Percentiles rank a stretch among this genome's conserved stretches.
Evolutionary conservation across 1,140 invertebrate genomes (phyloP).

Genomic region (Adelges cooleyi): DNA sequence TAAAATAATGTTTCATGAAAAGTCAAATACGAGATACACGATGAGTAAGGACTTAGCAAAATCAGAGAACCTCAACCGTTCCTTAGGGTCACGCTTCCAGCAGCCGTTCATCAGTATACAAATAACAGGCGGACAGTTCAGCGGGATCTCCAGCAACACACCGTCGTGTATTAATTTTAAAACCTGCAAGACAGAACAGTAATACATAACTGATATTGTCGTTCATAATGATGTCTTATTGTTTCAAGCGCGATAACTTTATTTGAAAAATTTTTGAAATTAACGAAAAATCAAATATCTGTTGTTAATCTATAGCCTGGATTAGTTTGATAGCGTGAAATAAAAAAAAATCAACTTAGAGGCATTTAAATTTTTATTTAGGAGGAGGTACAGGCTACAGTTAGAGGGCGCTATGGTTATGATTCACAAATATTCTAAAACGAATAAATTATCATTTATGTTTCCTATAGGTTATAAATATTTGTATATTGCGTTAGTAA

Average conservation of each 20-base stretch:
- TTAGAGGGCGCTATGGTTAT: neutral
- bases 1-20: no score
- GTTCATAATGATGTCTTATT: no score
- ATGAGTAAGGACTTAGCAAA: no score
- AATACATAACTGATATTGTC: no score
- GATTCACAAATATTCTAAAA: neutral
- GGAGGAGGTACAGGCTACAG: no score
- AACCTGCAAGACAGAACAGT: conserved; percentile 46
- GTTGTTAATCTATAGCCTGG: no score
- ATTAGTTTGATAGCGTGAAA: no score
- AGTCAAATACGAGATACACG: no score
- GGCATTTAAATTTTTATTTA: neutral
- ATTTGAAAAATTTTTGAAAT: no score
- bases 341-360: no score
- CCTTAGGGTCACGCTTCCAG: conserved; percentile 71
- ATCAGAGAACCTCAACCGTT: conserved; percentile 62
- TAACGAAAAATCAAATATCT: no score
- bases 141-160: conserved; percentile 68
- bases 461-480: neutral
- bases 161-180: conserved; percentile 73
- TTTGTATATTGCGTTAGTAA: neutral
- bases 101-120: conserved; percentile 72
- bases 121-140: conserved; percentile 62
- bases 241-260: neutral
- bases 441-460: neutral